Base-by-base conservation (phyloP, 1,140 invertebrate species). In the Tetraneura akinire region DNA sequence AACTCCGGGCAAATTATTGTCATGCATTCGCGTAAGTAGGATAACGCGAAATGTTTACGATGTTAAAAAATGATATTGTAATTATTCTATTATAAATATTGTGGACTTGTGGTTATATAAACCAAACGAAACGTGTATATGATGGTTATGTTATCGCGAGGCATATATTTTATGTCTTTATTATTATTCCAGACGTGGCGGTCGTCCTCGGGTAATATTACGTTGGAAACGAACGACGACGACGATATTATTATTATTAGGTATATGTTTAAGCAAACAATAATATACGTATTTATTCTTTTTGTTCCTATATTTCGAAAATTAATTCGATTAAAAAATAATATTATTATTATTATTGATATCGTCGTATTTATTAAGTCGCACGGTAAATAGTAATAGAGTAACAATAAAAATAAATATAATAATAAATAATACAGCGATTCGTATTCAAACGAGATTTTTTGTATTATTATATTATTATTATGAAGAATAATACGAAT, bases 251-350 rank as follows among this genome's bases (percentile, higher is more conserved):
- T 42, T 60, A n/a, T n/a, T n/a, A n/a, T n/a, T n/a, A n/a, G n/a
- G n/a, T n/a, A n/a, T n/a, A n/a, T n/a, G n/a, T n/a, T n/a, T n/a
- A 66, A 68, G 32, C 42, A 26, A 47, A 47, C 42, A 26, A 11
- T 21, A 29, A 42, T 66, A 42, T 21, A 26, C 26, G 8, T 60
- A 60, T 26, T 29, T 26, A 26, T 60, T 29, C 57, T 10, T 21
- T 66, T 66, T 45, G 8, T 23, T 62, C 16, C 29, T 62, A 9
- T 16, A 13, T 2, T 14, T n/a, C 37, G 21, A 68, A 68, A 68
- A 47, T 47, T 45, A 68, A 66, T 66, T 37, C 64, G 64, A 68
- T 45, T 64, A n/a, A 42, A 64, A 37, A 37, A 64, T 42, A 64
- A 11, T 32, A 66, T 66, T 68, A 66, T 21, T 62, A 47, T 47